Conservation (phyloP, 2,797 vertebrate species). For the Clarias fuscus region DNA sequence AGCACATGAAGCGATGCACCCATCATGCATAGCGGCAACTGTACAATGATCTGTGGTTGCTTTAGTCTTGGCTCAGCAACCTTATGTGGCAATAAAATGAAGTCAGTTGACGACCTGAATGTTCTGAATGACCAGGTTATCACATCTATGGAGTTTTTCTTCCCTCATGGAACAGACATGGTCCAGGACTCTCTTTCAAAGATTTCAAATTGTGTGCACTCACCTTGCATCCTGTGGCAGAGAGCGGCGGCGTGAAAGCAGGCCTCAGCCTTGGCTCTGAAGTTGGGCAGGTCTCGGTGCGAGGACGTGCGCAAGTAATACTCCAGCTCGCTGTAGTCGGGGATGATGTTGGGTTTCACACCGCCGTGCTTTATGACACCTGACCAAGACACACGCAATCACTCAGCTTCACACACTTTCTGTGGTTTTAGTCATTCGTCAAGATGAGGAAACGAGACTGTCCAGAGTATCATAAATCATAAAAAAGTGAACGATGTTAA, state of each 20-base stretch:
- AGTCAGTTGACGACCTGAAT: too few species aligned
- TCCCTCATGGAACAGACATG: too few species aligned
- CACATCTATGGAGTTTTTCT: too few species aligned
- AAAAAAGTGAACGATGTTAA: neutral
- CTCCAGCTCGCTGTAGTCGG: conserved; percentile 81
- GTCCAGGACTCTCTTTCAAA: too few species aligned
- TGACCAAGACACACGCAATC: conserved; percentile 47
- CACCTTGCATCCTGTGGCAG: conserved; percentile 85
- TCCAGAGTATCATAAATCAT: neutral
- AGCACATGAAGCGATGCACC: too few species aligned
- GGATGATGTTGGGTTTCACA: conserved; percentile 87
- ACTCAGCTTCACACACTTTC: neutral
- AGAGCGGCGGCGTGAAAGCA: conserved; percentile 84
- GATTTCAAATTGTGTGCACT: conserved; percentile 48
- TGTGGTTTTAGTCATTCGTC: too few species aligned
- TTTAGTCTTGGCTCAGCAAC: too few species aligned
- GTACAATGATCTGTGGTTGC: too few species aligned
- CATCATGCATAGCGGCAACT: too few species aligned
- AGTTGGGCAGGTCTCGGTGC: conserved; percentile 74
- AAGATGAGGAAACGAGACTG: neutral
- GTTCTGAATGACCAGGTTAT: too few species aligned
- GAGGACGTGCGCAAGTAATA: conserved; percentile 85
- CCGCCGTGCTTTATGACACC: conserved; percentile 88
- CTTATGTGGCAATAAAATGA: too few species aligned
- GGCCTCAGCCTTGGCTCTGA: conserved; percentile 79